Conservation (phyloP, 2,113 vertebrate genomes). For the Atrichornis clamosus region DNA sequence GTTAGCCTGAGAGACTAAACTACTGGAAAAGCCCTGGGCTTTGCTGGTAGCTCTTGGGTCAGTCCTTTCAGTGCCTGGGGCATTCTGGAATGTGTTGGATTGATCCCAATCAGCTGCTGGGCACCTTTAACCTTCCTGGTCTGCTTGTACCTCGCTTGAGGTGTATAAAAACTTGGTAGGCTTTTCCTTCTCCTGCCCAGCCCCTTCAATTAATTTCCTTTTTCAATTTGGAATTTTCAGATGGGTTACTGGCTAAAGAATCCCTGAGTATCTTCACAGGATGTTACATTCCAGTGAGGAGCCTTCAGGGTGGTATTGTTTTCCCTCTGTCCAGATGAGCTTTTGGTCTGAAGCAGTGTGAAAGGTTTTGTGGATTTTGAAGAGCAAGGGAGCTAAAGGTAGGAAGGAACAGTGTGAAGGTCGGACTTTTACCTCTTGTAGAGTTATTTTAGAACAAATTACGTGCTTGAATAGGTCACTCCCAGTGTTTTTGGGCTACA, state of each 20-base stretch:
- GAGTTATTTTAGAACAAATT: neutral
- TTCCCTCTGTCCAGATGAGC: neutral
- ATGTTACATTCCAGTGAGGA: neutral
- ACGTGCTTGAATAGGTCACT: neutral
- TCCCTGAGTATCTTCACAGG: neutral
- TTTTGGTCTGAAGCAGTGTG: neutral
- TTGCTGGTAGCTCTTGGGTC: neutral
- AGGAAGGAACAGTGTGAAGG: neutral
- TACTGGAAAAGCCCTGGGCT: neutral
- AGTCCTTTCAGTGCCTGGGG: neutral
- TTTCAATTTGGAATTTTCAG: neutral
- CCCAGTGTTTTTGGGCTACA: neutral
- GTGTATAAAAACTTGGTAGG: fast-evolving
- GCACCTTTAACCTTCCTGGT: neutral
- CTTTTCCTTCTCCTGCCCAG: neutral
- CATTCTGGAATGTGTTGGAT: neutral
- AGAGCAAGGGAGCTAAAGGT: neutral
- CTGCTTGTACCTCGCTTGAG: neutral
- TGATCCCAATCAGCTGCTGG: neutral
- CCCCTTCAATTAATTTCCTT: neutral
- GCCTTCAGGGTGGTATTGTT: neutral
- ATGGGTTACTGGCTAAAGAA: neutral
- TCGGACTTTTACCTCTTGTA: neutral
- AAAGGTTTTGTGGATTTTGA: neutral
- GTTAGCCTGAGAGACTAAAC: neutral